Base-by-base conservation (phyloP, 2,888 invertebrate species). In the Scaptomyza tumidula region DNA sequence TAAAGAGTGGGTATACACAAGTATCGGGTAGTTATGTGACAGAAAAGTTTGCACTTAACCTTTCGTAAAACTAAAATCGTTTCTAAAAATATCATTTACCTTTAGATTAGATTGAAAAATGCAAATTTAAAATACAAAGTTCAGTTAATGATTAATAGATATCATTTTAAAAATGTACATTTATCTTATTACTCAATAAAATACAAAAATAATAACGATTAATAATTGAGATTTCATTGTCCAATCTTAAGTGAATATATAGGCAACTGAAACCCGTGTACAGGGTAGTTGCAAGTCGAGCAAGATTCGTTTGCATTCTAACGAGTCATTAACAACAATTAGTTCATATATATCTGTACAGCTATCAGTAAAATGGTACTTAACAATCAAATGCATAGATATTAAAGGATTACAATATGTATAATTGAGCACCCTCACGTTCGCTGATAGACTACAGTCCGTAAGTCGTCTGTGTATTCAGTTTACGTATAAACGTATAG, bases 351-450 rank as follows among this genome's bases (percentile, higher is more conserved):
- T 56, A 27, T 16, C 10, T 50, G 43, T 27, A 14, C 9, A 37
- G 7, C 37, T 75, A 75, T 75, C 74, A 75, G 67, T 37, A 44
- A 44, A 11, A 46, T 14, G 37, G 58, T 44, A 45, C 48, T 55
- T 52, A 63, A 9, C 53, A 24, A 24, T 54, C 37, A 60, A 75
- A 72, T 61, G 52, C 58, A 55, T 11, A 27, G 11, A 35, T 33
- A 11, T 54, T 60, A 54, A 61, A 59, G 73, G 64, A 76, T 76
- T 76, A 76, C 19, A 55, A 39, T 60, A 55, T 60, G 9, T 27
- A 67, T 65, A 37, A 58, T 58, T 44, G 52, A 43, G 16, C 48
- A 45, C 11, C 52, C 24, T 43, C 60, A 71, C 53, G 58, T 71
- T 72, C 65, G 31, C 37, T 49, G 43, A 31, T 10, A 33, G 10